A percentile compares a stretch with the other conserved stretches of the same genome.
These are phyloP conservation scores for Dasypolia templi DNA, from an alignment of 2,888 invertebrate species.

Conservation along the genomic window DNA sequence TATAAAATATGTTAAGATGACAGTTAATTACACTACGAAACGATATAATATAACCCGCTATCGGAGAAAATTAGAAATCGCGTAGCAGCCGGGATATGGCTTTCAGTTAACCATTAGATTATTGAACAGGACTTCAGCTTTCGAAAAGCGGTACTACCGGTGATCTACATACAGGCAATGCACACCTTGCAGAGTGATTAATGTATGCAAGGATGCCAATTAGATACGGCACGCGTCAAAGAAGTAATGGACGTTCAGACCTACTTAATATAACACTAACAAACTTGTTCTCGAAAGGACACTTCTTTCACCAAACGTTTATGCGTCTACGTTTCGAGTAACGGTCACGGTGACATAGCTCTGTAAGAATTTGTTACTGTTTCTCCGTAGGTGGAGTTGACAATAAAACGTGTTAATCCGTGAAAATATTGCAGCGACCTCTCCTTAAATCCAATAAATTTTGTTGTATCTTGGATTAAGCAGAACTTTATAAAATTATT, in stretches of 20 bases:
- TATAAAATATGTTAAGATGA: conserved; percentile 65
- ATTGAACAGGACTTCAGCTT: conserved; percentile 83
- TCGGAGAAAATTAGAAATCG: conserved; percentile 81
- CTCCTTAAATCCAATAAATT: conserved; percentile 22
- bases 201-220: conserved; percentile 86
- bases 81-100: conserved; percentile 76
- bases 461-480: neutral
- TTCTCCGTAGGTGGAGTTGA: conserved; percentile 77
- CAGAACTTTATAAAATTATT: neutral
- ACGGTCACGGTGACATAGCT: conserved; percentile 82
- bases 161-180: conserved; percentile 77
- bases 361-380: conserved; percentile 77
- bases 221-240: conserved; percentile 82
- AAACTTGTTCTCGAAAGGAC: conserved; percentile 79
- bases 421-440: conserved; percentile 50
- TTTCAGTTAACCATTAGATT: conserved; percentile 82
- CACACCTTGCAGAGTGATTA: conserved; percentile 76
- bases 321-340: conserved; percentile 71
- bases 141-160: conserved; percentile 77
- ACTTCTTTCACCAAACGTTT: conserved; percentile 72
- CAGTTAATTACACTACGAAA: conserved; percentile 69
- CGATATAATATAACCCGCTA: conserved; percentile 65
- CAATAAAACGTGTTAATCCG: conserved; percentile 69
- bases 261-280: conserved; percentile 74
- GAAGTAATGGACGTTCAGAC: conserved; percentile 68